Evolutionary conservation across 2,797 vertebrate genomes (phyloP).

Genomic region (Aplochiton taeniatus): DNA sequence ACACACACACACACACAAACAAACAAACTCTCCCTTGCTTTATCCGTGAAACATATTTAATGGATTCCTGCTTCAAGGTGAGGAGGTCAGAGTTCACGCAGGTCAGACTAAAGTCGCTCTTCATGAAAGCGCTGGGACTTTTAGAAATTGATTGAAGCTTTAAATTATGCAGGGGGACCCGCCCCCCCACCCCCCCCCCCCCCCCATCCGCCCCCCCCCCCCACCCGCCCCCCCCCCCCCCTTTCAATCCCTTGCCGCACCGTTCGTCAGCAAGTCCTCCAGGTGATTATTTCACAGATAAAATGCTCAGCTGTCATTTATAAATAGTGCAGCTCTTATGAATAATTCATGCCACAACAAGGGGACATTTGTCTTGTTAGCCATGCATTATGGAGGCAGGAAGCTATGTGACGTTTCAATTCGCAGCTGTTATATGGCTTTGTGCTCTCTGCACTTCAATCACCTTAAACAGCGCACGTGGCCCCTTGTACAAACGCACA

Average conservation of each 20-base stretch:
- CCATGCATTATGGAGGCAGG: constrained; percentile 88
- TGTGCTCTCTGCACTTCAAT: constrained; percentile 1
- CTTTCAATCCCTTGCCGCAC: constrained; percentile 22
- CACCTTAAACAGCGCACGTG: constrained; percentile 1
- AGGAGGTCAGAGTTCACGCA: constrained; percentile 32
- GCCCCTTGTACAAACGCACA: too few relatives aligned
- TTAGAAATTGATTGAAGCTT: constrained; percentile 32
- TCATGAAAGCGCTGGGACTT: constrained; percentile 8
- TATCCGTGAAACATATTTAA: constrained; percentile 16
- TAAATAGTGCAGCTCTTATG: constrained; percentile 82
- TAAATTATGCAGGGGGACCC: constrained; percentile 25
- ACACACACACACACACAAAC: background rate
- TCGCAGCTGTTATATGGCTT: constrained; percentile 82
- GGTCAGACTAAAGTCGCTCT: background rate
- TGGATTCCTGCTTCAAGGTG: constrained; percentile 18
- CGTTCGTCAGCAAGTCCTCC: constrained; percentile 40
- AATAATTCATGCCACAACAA: constrained; percentile 86
- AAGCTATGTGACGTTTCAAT: constrained; percentile 79
- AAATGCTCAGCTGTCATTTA: constrained; percentile 78
- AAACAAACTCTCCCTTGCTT: background rate
- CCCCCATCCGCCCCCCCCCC: too few relatives aligned
- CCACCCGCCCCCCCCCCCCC: constrained; percentile 1
- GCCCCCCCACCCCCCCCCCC: too few relatives aligned
- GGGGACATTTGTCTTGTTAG: constrained; percentile 88
- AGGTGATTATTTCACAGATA: constrained; percentile 60